Evolutionary conservation across 2,888 invertebrate genomes (phyloP).

Genomic region (Acanthoscelides obtectus): DNA sequence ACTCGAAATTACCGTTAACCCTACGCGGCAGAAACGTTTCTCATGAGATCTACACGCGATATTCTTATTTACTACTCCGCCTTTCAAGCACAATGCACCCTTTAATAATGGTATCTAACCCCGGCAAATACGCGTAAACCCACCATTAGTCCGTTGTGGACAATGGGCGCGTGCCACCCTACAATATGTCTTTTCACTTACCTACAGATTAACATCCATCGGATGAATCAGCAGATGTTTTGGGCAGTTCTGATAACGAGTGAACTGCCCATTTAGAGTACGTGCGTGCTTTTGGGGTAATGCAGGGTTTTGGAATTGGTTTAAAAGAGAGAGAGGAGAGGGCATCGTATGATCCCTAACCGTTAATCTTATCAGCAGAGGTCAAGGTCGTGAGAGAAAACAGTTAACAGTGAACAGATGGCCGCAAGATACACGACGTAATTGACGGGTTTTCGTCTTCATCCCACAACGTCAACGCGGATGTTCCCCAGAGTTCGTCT

Average conservation of each 20-base stretch:
- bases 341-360: background rate
- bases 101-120: background rate
- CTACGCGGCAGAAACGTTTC: no score
- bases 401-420: background rate
- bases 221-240: background rate
- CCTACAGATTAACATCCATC: background rate
- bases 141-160: background rate
- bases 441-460: no score
- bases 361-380: background rate
- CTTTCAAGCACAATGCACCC: background rate
- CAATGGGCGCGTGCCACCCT: background rate
- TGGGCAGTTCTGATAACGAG: background rate
- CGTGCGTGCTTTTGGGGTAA: background rate
- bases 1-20: no score
- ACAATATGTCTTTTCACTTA: background rate
- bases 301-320: background rate
- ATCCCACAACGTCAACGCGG: no score
- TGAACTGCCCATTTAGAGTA: background rate
- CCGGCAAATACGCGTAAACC: background rate
- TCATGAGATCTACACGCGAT: no score
- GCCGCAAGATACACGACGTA: no score
- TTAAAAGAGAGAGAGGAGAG: no score
- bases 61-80: no score
- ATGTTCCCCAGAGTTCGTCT: no score
- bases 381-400: background rate